Evolutionary conservation across 2,888 invertebrate genomes (phyloP), one percentile per base, ranked within the genome.

Genomic region (Mesorhabditis spiculigera): DNA sequence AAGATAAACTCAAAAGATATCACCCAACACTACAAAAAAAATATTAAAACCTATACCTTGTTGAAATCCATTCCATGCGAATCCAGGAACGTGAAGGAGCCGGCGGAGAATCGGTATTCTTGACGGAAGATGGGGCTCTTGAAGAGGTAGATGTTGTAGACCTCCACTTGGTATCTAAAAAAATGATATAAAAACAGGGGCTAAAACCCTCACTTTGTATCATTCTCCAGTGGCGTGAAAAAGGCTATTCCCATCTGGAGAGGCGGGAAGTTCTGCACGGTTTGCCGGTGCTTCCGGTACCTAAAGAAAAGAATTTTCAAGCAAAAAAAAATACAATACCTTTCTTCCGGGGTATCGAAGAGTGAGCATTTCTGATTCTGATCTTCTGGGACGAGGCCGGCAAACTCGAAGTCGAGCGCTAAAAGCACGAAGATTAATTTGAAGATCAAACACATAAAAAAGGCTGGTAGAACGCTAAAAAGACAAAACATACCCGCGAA

Each of bases 261-360:
- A n/a, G 58, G 58, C n/a, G 58, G 58, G 58, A 50, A 50, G 8
- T n/a, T 10, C 58, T 50, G 58, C 58, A 50, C 58, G n/a, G 58
- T 13, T 10, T 10, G 10, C 58, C 58, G 58, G 10, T 50, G 58
- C 58, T 50, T 50, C n/a, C 58, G 58, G n/a, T 50, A 50, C n/a
- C 58, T 50, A n/a, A 50, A 50, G 10, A 50, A 50, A 13, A 50
- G n/a, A 50, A 13, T n/a, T 13, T 50, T 50, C 58, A n/a, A 50
- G 58, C 50, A 50, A 50, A 50, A 50, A 50, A 50, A 50, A 13
- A 50, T 13, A 50, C n/a, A 50, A 50, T 50, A 50, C 58, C 58
- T 50, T 2, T 50, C 58, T n/a, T 10, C 58, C 10, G 58, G 58
- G n/a, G 58, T 13, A 50, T 50, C 58, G 58, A 50, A 50, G n/a